These are phyloP conservation scores for Tapirus indicus DNA, from an alignment of 2,797 vertebrate genomes.

Conservation along the genomic window DNA sequence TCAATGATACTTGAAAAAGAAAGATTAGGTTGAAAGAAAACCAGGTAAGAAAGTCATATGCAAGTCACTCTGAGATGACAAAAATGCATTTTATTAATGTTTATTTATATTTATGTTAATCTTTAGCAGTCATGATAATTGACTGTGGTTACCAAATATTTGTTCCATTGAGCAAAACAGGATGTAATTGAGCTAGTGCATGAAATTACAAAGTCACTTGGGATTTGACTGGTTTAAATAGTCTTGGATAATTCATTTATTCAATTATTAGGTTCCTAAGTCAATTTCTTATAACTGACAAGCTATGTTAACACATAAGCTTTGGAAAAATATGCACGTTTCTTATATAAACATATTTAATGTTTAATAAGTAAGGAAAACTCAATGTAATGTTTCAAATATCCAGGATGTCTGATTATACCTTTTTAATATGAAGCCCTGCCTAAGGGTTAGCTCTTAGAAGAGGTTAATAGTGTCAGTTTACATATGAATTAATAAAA, in stretches of 20 bases:
- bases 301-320: neutral
- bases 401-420: neutral
- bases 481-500: conserved; percentile 59
- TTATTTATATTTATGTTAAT: neutral
- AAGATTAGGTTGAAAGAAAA: neutral
- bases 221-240: neutral
- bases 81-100: neutral
- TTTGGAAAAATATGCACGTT: neutral
- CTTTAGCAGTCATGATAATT: neutral
- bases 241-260: neutral
- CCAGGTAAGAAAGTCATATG: neutral
- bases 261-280: neutral
- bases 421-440: conserved; percentile 21
- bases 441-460: conserved; percentile 32
- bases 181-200: neutral
- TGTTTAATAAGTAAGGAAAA: neutral
- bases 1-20: neutral
- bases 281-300: neutral
- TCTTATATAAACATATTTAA: neutral
- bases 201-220: neutral
- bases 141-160: neutral
- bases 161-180: neutral
- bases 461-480: conserved; percentile 46
- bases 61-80: neutral
- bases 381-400: neutral